These are phyloP conservation scores for Sebastes itinus DNA, from an alignment of 2,797 vertebrate species.

Conservation along the genomic window DNA sequence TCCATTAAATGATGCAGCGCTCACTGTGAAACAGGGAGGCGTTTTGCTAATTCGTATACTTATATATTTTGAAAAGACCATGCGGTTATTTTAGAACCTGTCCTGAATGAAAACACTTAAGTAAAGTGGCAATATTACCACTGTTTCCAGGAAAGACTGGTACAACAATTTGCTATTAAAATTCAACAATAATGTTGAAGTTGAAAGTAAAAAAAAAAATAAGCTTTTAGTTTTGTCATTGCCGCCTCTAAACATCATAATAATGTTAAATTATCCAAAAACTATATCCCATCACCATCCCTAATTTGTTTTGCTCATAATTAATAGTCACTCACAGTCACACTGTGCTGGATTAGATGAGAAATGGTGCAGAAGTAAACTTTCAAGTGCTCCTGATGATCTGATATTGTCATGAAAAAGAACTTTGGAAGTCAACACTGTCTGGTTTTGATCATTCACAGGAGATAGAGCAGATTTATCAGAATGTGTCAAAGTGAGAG, in stretches of 20 bases:
- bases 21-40: background rate
- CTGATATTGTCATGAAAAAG: background rate
- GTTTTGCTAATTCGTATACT: background rate
- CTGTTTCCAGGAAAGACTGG: background rate
- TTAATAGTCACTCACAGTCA: slow-evolving; percentile 19
- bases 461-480: background rate
- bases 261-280: slow-evolving; percentile 40
- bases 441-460: no score
- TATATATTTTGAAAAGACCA: background rate
- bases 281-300: background rate
- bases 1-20: background rate
- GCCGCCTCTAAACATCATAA: slow-evolving; percentile 12
- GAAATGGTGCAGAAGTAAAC: slow-evolving; percentile 26
- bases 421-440: background rate
- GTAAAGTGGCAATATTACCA: background rate
- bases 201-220: background rate
- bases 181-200: background rate
- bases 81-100: background rate
- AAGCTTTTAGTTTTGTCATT: slow-evolving; percentile 16
- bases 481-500: background rate
- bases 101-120: background rate
- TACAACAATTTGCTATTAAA: background rate
- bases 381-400: background rate
- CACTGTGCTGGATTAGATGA: slow-evolving; percentile 13
- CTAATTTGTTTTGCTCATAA: slow-evolving; percentile 40